Evolutionary conservation across 2,113 vertebrate genomes (phyloP).

Genomic region (Chaetops frenatus): DNA sequence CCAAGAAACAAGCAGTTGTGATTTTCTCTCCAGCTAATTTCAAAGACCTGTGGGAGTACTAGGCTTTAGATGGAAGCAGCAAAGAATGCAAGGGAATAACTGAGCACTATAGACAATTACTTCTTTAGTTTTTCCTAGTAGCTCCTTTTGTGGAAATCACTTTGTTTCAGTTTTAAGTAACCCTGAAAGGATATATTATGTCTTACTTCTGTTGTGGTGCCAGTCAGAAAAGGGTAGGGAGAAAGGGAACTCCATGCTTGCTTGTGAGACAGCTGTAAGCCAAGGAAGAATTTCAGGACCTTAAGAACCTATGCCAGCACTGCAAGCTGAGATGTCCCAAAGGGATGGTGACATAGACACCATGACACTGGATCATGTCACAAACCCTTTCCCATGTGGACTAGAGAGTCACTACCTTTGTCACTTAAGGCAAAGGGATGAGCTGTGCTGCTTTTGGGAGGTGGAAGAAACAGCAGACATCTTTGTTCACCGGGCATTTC

Average conservation of each 20-base stretch:
- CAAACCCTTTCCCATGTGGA: background rate
- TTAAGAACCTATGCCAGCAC: background rate
- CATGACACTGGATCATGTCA: rapidly evolving
- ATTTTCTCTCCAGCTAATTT: background rate
- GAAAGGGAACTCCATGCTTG: background rate
- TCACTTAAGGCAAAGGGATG: background rate
- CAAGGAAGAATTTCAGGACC: background rate
- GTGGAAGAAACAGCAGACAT: background rate
- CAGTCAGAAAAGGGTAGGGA: background rate
- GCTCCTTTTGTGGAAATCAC: background rate
- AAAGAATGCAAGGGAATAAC: background rate
- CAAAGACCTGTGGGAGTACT: background rate
- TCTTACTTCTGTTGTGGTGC: background rate
- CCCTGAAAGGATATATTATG: background rate
- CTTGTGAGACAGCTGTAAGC: background rate
- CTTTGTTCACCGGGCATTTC: background rate
- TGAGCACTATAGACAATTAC: background rate
- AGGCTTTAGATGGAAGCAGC: background rate
- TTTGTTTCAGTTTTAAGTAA: background rate
- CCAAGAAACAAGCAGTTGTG: background rate
- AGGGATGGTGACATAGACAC: background rate
- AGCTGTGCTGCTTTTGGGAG: background rate
- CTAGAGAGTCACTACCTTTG: too few relatives aligned
- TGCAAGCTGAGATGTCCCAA: background rate
- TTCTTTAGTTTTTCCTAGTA: background rate